Conservation (phyloP, 2,797 vertebrate species). For the Muraenolepis orangiensis region DNA sequence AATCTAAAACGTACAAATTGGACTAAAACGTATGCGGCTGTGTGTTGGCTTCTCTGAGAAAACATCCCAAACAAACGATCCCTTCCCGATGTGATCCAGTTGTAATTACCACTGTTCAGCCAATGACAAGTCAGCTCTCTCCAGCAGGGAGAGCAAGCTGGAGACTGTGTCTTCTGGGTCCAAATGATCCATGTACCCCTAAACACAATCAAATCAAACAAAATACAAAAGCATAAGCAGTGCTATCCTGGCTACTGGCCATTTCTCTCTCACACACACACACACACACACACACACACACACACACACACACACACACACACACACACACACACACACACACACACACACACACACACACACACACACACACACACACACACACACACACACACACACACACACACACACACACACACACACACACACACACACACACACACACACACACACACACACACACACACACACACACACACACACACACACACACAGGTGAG, state of each 20-base stretch:
- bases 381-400: too few relatives aligned
- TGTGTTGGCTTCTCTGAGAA: background rate
- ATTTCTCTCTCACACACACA: too few relatives aligned
- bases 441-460: too few relatives aligned
- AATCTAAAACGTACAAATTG: background rate
- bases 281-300: too few relatives aligned
- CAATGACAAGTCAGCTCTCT: conserved; percentile 67
- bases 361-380: too few relatives aligned
- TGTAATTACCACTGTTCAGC: conserved; percentile 76
- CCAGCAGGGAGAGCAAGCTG: conserved; percentile 78
- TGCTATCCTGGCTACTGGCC: background rate
- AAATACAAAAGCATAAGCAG: background rate
- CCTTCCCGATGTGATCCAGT: background rate
- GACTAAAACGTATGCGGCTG: background rate
- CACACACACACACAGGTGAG: too few relatives aligned
- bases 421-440: too few relatives aligned
- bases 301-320: too few relatives aligned
- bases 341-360: too few relatives aligned
- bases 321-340: too few relatives aligned
- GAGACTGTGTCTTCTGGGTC: conserved; percentile 71
- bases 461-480: too few relatives aligned
- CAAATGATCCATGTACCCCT: conserved; percentile 72
- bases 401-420: too few relatives aligned
- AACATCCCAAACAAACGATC: background rate
- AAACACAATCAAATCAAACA: conserved; percentile 12